Conservation (phyloP, 2,113 vertebrate species). For the Hypanus sabinus region DNA sequence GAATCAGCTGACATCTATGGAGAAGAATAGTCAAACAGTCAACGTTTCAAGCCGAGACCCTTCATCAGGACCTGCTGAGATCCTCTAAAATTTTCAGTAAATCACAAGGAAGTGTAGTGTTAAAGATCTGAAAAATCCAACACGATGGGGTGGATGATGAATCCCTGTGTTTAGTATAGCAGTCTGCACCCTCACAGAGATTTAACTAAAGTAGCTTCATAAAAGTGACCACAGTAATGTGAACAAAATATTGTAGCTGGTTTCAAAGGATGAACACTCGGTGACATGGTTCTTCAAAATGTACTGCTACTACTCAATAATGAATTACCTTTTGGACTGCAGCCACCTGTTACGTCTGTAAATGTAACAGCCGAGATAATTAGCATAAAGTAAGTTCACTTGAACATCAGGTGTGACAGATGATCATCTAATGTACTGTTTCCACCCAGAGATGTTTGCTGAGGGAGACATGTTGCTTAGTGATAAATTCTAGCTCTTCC, state of each 20-base stretch:
- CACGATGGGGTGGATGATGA: neutral
- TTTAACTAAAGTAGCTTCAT: neutral
- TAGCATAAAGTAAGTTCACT: neutral
- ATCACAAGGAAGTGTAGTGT: neutral
- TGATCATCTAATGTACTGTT: neutral
- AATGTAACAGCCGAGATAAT: neutral
- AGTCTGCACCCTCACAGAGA: neutral
- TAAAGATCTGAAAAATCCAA: neutral
- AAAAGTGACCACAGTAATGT: neutral
- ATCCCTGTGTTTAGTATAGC: neutral
- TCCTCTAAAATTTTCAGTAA: neutral
- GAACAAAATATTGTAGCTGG: neutral
- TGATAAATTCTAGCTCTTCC: neutral
- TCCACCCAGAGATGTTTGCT: neutral
- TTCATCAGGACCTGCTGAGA: too few relatives aligned
- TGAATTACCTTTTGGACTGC: neutral
- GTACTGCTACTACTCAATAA: neutral
- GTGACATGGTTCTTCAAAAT: neutral
- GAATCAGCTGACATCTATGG: too few relatives aligned
- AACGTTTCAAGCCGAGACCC: too few relatives aligned
- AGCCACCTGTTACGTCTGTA: neutral
- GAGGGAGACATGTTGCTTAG: neutral
- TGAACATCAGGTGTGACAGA: neutral
- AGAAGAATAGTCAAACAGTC: too few relatives aligned
- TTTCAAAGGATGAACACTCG: neutral